Conservation (phyloP, 2,113 vertebrate genomes). For the Melanotaenia duboulayi region DNA sequence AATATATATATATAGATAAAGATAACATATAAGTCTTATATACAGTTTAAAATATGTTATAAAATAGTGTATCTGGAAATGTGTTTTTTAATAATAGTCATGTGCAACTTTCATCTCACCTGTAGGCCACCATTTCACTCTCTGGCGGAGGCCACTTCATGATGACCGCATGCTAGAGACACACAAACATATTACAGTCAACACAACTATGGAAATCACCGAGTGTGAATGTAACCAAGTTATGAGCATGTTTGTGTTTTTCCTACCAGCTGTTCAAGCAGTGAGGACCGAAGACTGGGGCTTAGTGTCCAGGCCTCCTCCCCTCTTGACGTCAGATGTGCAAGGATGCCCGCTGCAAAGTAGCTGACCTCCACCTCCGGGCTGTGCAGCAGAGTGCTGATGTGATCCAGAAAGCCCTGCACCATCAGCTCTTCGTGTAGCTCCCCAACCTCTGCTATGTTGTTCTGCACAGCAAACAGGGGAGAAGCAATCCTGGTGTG, state of each 20-base stretch:
- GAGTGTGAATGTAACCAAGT: neutral
- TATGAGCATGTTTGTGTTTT: neutral
- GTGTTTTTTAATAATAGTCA: too few relatives aligned
- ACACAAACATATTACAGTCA: conserved; percentile 5
- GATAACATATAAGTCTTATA: too few relatives aligned
- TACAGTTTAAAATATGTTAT: neutral
- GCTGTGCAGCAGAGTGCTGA: conserved; percentile 92
- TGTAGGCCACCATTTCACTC: conserved; percentile 99
- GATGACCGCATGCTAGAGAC: conserved; percentile 91
- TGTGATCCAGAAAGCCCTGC: conserved; percentile 96
- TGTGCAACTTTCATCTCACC: conserved; percentile 77
- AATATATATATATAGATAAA: too few relatives aligned
- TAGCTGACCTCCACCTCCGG: conserved; percentile 98
- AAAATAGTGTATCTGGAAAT: neutral
- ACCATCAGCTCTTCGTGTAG: conserved; percentile 96
- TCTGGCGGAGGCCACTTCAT: conserved; percentile 97
- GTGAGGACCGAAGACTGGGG: conserved; percentile 85
- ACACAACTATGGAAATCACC: neutral
- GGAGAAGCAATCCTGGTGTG: neutral
- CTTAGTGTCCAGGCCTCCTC: conserved; percentile 93
- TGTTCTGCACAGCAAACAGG: conserved; percentile 84
- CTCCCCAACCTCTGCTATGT: conserved; percentile 97
- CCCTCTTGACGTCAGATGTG: conserved; percentile 96
- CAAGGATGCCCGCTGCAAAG: conserved; percentile 97
- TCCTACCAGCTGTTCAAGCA: conserved; percentile 93